A percentile compares a stretch with the other conserved stretches of the same genome.
Conservation (phyloP, 2,888 invertebrate genomes). For the Epiblema foenella region DNA sequence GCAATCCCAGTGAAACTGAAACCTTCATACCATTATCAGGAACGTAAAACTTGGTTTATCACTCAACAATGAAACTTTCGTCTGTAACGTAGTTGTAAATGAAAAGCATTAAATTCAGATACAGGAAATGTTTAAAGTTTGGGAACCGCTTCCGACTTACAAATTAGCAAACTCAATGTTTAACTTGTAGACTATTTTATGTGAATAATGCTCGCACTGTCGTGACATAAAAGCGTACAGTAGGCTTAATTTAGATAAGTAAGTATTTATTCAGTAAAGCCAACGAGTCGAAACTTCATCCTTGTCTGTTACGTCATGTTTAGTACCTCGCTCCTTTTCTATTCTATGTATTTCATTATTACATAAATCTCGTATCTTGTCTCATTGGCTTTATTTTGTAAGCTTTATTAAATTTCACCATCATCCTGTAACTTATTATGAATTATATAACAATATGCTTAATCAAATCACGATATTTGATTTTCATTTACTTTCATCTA, state of each 20-base stretch:
- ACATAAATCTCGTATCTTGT: no score
- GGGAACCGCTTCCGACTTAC: slow-evolving; percentile 29
- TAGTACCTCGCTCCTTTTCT: no score
- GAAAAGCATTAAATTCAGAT: slow-evolving; percentile 9
- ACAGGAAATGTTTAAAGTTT: slow-evolving; percentile 30
- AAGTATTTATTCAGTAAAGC: no score
- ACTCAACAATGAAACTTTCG: slow-evolving; percentile 6
- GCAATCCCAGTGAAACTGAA: neutral
- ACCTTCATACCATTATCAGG: neutral
- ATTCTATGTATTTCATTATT: no score
- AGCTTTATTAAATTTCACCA: no score
- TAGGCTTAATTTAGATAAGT: neutral
- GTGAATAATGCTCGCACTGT: slow-evolving; percentile 33
- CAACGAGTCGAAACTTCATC: no score
- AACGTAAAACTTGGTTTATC: slow-evolving; percentile 1
- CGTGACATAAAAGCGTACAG: slow-evolving; percentile 10
- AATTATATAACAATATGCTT: no score
- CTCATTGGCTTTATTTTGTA: no score
- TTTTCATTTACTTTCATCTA: no score
- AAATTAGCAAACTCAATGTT: slow-evolving; percentile 44
- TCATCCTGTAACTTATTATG: no score
- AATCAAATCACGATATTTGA: no score
- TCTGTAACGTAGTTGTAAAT: slow-evolving; percentile 6
- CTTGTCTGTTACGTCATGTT: no score
- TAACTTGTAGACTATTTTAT: slow-evolving; percentile 43